Percentiles rank a stretch among this genome's conserved stretches.
Evolutionary conservation across 2,113 vertebrate species (phyloP).

Genomic region (Heteronetta atricapilla): DNA sequence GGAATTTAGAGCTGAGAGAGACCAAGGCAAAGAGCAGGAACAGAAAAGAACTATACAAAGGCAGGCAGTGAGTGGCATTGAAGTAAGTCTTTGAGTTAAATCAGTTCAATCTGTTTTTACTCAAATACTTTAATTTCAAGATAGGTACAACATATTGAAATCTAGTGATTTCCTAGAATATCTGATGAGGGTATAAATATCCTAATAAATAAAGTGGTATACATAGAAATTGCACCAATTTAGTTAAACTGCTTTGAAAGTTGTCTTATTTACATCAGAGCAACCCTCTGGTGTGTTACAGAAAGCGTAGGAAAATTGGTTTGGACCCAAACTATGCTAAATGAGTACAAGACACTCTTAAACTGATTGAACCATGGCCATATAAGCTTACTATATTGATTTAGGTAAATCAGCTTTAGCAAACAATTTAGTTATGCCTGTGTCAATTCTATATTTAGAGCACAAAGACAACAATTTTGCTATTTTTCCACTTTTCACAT

Average conservation of each 20-base stretch:
- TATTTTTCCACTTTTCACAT: not conserved
- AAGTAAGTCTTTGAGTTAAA: not conserved
- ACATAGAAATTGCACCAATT: not conserved
- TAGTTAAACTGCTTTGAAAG: not conserved
- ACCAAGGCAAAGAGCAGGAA: not conserved
- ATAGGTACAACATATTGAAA: not conserved
- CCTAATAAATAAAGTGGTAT: not conserved
- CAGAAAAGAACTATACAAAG: not conserved
- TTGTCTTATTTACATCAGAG: not conserved
- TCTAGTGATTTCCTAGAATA: not conserved
- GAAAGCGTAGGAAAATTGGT: not conserved
- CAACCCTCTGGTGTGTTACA: not conserved
- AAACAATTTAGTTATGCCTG: not conserved
- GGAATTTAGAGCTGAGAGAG: not conserved
- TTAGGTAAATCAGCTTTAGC: not conserved
- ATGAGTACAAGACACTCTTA: not conserved
- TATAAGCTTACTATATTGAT: not conserved
- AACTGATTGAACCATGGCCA: not conserved
- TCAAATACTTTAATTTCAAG: not conserved
- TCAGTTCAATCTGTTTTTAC: not conserved
- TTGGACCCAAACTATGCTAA: not conserved
- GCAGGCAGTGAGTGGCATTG: not conserved
- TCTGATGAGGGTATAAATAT: not conserved
- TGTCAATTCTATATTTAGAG: not conserved
- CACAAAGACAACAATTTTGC: not conserved